Percentiles rank a stretch among this genome's conserved stretches.
These are phyloP conservation scores for Yasuhikotakia modesta DNA, from an alignment of 2,797 vertebrate species.

Conservation along the genomic window DNA sequence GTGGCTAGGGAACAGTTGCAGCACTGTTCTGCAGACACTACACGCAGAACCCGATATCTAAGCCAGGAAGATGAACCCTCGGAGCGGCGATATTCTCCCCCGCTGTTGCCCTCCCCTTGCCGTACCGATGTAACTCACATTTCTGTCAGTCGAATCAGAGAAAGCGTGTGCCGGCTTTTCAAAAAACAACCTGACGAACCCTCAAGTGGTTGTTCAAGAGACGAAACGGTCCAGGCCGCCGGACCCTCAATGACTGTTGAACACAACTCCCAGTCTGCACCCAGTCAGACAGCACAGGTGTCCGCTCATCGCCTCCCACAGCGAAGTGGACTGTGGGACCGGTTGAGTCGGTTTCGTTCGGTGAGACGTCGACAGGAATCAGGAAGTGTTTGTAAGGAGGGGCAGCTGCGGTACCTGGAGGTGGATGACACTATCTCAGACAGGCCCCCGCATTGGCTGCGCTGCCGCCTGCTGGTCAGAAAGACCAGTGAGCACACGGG, in stretches of 20 bases:
- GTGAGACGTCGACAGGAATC: conserved; percentile 71
- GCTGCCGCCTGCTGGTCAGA: conserved; percentile 89
- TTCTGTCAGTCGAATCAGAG: conserved; percentile 81
- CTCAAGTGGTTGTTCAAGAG: conserved; percentile 23
- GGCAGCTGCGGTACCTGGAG: conserved; percentile 85
- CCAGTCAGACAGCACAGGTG: conserved; percentile 56
- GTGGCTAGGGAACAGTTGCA: conserved; percentile 68
- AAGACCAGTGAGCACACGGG: conserved; percentile 67
- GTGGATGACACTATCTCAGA: conserved; percentile 91
- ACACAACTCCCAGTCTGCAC: conserved; percentile 55
- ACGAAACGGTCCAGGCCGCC: conserved; percentile 63
- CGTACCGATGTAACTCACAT: conserved; percentile 77
- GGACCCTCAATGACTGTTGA: conserved; percentile 60
- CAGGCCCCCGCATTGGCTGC: conserved; percentile 86
- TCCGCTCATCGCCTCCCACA: conserved; percentile 45
- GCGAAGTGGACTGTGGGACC: conserved; percentile 39
- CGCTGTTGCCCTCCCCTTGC: conserved; percentile 47
- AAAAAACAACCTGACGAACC: conserved; percentile 72
- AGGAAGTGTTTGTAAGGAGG: conserved; percentile 84
- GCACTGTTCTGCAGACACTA: conserved; percentile 63
- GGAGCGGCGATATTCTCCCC: conserved; percentile 46
- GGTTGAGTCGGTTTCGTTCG: conserved; percentile 63
- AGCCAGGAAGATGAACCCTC: conserved; percentile 80
- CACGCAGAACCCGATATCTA: conserved; percentile 60
- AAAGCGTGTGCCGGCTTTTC: conserved; percentile 82